A percentile compares a stretch with the other conserved stretches of the same genome.
phyloP scores from a whole-genome alignment of 2,888 invertebrate genomes.

The Phlogophora meticulosa region DNA sequence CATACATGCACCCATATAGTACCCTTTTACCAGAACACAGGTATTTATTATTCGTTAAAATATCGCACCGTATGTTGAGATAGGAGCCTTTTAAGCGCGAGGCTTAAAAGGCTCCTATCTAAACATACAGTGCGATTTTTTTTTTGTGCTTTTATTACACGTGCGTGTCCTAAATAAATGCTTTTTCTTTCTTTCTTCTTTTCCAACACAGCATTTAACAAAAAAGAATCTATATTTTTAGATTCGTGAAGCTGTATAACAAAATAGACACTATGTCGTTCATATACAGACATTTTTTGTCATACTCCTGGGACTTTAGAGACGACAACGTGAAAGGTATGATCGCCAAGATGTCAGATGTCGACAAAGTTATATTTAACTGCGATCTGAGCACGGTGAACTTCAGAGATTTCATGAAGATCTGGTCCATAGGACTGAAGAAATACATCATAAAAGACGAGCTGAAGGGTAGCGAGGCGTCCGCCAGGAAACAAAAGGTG shows the following conservation, averaged over 20 bases:
- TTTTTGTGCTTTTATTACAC: too few relatives aligned
- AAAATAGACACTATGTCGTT: conserved; percentile 50
- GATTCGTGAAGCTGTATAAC: conserved; percentile 55
- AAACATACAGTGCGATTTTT: too few relatives aligned
- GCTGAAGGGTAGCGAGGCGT: conserved; percentile 14
- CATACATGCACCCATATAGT: too few relatives aligned
- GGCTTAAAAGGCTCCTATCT: too few relatives aligned
- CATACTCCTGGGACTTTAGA: conserved; percentile 56
- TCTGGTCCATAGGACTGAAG: conserved; percentile 52
- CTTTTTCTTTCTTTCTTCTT: too few relatives aligned
- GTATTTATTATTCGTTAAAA: too few relatives aligned
- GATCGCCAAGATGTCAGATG: conserved; percentile 37
- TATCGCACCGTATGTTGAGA: too few relatives aligned
- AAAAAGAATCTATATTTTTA: conserved; percentile 33
- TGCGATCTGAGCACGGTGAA: conserved; percentile 47
- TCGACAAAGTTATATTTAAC: conserved; percentile 58
- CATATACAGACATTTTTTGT: conserved; percentile 48
- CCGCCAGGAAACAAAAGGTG: conserved; percentile 27
- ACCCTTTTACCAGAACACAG: too few relatives aligned
- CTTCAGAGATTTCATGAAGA: conserved; percentile 40
- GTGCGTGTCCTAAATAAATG: too few relatives aligned
- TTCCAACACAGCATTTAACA: too few relatives aligned
- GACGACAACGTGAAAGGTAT: conserved; percentile 48
- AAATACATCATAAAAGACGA: conserved; percentile 61
- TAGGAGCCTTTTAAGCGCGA: too few relatives aligned